Base-by-base conservation (phyloP, 2,888 invertebrate genomes). In the Laothoe populi region DNA sequence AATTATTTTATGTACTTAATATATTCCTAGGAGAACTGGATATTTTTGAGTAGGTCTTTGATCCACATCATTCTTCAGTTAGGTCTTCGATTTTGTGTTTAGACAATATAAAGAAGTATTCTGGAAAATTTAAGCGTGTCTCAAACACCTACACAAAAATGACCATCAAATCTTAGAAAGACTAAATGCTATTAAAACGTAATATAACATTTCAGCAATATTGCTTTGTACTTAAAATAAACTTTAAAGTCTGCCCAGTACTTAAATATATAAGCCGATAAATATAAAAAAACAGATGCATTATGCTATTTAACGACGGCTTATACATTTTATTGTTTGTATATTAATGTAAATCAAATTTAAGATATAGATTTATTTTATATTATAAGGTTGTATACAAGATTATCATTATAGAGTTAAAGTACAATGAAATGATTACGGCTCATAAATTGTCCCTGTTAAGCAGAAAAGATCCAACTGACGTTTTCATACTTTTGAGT, bases 361-460 rank as follows among this genome's bases (percentile, higher is more conserved):
- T 13, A 13, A 11, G 13, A 11, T 38, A 38, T 38, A 13, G 38
- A 13, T 38, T 10, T 38, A 38, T 38, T 10, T 5, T 38, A 38
- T 38, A 38, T 8, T 38, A 11, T 38, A 13, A 31, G 19, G 53
- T 19, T 35, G 53, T 35, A 2, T 35, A 53, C 53, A 53, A 42
- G 16, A 5, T 10, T 19, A 35, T 53, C 31, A 35, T 73, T 65
- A 65, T 70, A 67, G 71, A 70, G 72, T 70, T 77, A 70, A 83
- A 86, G 86, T 87, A 86, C 86, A 86, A 84, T 78, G 67, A 69
- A 74, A 74, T 74, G 69, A 77, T 73, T 68, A 74, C 68, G 66
- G 35, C 53, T 53, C 31, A 31, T 35, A 31, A 8, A 4, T 31
- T 53, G n/a, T n/a, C n/a, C n/a, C n/a, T n/a, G n/a, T n/a, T n/a